Evolutionary conservation across 2,113 vertebrate species (phyloP).

Genomic region (Tetrax tetrax): DNA sequence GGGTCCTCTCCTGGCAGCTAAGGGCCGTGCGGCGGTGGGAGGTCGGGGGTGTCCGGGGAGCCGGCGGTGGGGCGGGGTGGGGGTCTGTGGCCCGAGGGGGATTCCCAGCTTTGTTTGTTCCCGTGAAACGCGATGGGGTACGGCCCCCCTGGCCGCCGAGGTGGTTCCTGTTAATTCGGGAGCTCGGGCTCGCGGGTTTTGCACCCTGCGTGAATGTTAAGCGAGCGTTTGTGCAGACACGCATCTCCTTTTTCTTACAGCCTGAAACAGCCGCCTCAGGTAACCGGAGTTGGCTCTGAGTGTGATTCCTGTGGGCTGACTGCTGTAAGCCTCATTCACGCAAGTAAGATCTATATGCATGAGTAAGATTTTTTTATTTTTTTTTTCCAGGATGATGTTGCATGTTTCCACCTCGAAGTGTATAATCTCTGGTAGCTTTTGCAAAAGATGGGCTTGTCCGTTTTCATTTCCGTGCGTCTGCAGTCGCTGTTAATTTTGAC

Average conservation of each 20-base stretch:
- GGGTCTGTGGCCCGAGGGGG: no score
- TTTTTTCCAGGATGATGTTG: not conserved
- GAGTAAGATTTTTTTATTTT: not conserved
- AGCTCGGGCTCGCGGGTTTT: not conserved
- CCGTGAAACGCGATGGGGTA: not conserved
- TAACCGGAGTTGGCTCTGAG: not conserved
- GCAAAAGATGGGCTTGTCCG: not conserved
- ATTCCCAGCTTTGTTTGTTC: not conserved
- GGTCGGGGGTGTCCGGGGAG: fast-evolving
- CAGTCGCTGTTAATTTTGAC: not conserved
- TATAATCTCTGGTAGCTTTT: not conserved
- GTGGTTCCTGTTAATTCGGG: not conserved
- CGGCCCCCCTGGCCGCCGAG: not conserved
- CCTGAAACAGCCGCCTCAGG: not conserved
- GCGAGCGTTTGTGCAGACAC: not conserved
- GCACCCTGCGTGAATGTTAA: not conserved
- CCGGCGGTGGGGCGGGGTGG: fast-evolving
- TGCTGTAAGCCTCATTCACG: not conserved
- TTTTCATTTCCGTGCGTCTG: not conserved
- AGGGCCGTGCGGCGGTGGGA: not conserved
- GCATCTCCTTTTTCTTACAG: not conserved
- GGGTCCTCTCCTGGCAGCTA: fast-evolving
- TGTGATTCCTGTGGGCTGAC: not conserved
- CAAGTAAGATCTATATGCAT: not conserved
- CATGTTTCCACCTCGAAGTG: not conserved